These are phyloP conservation scores for Zenarchopterus dispar DNA, from an alignment of 2,797 vertebrate species.

Conservation along the genomic window DNA sequence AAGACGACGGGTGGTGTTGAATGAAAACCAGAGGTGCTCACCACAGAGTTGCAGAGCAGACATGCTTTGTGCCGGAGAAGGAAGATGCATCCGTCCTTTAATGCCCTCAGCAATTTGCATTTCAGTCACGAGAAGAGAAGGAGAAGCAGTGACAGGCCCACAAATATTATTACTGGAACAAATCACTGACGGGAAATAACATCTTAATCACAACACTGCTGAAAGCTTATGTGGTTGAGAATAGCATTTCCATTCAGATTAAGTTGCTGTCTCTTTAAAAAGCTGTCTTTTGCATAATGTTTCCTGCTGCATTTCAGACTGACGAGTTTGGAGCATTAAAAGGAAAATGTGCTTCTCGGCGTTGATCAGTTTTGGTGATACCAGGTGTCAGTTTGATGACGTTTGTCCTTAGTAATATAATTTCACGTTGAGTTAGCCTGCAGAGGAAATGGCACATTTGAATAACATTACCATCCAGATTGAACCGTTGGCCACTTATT, in stretches of 20 bases:
- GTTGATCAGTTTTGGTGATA: slow-evolving; percentile 51
- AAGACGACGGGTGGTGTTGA: slow-evolving; percentile 65
- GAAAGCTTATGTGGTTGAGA: slow-evolving; percentile 8
- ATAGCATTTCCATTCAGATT: slow-evolving; percentile 61
- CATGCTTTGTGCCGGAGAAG: slow-evolving; percentile 27
- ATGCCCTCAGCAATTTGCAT: slow-evolving; percentile 28
- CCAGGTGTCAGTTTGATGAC: slow-evolving; percentile 36
- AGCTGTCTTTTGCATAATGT: slow-evolving; percentile 49
- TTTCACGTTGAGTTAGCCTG: slow-evolving; percentile 26
- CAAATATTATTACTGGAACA: slow-evolving; percentile 42
- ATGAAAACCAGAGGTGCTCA: slow-evolving; percentile 86
- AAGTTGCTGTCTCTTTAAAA: slow-evolving; percentile 35
- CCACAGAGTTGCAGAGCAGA: slow-evolving; percentile 64
- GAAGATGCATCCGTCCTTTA: slow-evolving; percentile 6
- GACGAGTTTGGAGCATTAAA: slow-evolving; percentile 50
- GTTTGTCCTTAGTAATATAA: slow-evolving; percentile 47
- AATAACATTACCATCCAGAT: slow-evolving; percentile 48
- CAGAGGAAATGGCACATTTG: slow-evolving; percentile 34
- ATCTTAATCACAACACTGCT: slow-evolving; percentile 26
- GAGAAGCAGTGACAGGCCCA: neutral
- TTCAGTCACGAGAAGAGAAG: slow-evolving; percentile 6
- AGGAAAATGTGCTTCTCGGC: slow-evolving; percentile 19
- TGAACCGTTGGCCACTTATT: slow-evolving; percentile 59
- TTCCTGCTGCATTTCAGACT: slow-evolving; percentile 29
- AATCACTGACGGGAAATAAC: slow-evolving; percentile 40